Evolutionary conservation across 2,113 vertebrate species (phyloP).

Genomic region (Zosterops pallidus): DNA sequence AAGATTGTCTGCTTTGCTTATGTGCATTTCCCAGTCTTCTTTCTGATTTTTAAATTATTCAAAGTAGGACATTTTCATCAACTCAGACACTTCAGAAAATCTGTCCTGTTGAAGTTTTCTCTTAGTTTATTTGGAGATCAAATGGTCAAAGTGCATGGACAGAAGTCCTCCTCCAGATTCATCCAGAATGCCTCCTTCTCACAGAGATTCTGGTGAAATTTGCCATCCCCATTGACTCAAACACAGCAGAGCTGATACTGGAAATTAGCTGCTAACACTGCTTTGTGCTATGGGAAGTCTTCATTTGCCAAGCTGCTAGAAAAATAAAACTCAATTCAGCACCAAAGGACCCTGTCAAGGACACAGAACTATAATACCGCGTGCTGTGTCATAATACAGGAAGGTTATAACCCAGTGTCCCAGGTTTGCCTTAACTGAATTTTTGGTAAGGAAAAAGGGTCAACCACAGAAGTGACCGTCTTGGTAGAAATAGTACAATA

Average conservation of each 20-base stretch:
- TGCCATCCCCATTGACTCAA: accelerated
- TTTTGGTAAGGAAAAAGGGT: background rate
- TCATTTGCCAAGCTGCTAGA: background rate
- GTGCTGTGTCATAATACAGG: background rate
- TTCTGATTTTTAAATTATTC: background rate
- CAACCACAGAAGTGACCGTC: background rate
- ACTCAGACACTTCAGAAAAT: background rate
- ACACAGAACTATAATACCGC: background rate
- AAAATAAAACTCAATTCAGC: background rate
- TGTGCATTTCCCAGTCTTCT: background rate
- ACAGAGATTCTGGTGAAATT: background rate
- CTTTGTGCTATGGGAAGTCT: background rate
- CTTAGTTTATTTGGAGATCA: background rate
- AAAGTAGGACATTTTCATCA: background rate
- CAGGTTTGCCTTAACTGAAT: background rate
- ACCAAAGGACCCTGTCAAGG: background rate
- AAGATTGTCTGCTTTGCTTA: background rate
- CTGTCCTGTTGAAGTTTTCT: background rate
- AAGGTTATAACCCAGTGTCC: background rate
- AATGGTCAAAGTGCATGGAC: background rate
- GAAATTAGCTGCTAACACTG: background rate
- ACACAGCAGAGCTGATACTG: background rate
- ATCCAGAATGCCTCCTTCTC: background rate
- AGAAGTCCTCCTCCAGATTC: background rate
- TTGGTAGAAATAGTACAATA: background rate